Evolutionary conservation across 2,113 vertebrate genomes (phyloP), one percentile per base, ranked within the genome.

Genomic region (Nannospalax galili): DNA sequence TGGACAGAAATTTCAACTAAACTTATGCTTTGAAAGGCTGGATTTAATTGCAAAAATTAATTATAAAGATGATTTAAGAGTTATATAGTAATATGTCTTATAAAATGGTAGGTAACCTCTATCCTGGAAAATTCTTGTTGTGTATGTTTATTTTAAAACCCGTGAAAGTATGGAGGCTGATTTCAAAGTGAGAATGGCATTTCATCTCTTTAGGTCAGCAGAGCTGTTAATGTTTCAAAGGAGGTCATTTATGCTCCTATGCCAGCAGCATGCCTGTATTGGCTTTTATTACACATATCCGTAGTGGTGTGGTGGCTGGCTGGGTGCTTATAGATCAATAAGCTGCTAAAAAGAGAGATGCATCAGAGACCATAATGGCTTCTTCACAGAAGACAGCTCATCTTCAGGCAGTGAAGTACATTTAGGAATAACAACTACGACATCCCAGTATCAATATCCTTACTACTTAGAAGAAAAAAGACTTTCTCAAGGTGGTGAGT

Each of bases 331-430:
- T 75, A 92, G 91, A 97, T 97, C 96, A 94, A 93, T 97, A 96
- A 81, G 70, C 73, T 96, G 88, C 95, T 97, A 96, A 97, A 97
- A 97, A 88, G 84, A 92, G 90, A 97, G 84, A 52, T 32, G 80
- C 79, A 77, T 93, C 81, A 86, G 84, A 93, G 94, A 70, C 73
- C 89, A 58, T 94, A 92, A 97, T 95, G 96, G 95, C 91, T 95
- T 84, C 93, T 93, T 93, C 95, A 89, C 74, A 88, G 92, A 95
- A 95, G 93, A 90, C 65, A 77, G 90, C 95, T 82, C 0, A 3
- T 96, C 93, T 97, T 74, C 77, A 97, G 77, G 72, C 56, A 84
- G 94, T 75, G 75, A 80, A 84, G 45, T 92, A 48, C 90, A 80
- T 81, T 94, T 78, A 91, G 90, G 91, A 95, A 78, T 65, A 70